Base-by-base conservation (phyloP, 23 tunicate genomes). In the Trididemnum nubilum region DNA sequence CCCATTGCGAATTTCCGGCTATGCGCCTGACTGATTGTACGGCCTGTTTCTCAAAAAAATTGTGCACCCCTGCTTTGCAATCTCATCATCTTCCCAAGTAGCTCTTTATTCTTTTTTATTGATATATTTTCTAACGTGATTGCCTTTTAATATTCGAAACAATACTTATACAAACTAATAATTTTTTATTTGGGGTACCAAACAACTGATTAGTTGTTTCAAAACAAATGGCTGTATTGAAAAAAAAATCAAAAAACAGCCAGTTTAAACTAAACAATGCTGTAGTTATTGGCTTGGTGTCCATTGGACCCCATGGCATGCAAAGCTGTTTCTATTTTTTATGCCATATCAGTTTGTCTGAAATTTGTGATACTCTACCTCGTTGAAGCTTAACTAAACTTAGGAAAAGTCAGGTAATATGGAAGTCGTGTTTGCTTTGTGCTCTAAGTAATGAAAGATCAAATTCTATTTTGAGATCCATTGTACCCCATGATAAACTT, bases 211-310 rank as follows among this genome's bases (percentile, higher is more conserved):
- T 49, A 49, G 57, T 49, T 49, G 57, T 49, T 49, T 49, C 57
- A 49, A 49, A 49, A 49, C 18, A 49, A 49, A 49, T 49, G 57
- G 18, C 57, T 49, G 57, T 49, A 49, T 49, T 9, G 18, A 49
- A 49, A 49, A n/a, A n/a, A n/a, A n/a, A n/a, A n/a, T n/a, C n/a
- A 49, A 49, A 9, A 18, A 9, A 9, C 57, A 49, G 57, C 57
- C 57, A 49, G 57, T 49, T 49, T 49, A 49, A 49, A 49, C 57
- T 49, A 49, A 49, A 49, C 57, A 49, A 49, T 49, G 57, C 57
- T 9, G 57, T 49, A 49, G 15, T 49, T 49, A 49, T 49, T 49
- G 18, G 18, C 57, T 49, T 49, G 57, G 57, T 12, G 57, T 49
- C 57, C 57, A 49, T 9, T 49, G 57, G n/a, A n/a, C n/a, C n/a